Conservation (phyloP, 2,113 vertebrate species). For the Neolamprologus cancellatus region DNA sequence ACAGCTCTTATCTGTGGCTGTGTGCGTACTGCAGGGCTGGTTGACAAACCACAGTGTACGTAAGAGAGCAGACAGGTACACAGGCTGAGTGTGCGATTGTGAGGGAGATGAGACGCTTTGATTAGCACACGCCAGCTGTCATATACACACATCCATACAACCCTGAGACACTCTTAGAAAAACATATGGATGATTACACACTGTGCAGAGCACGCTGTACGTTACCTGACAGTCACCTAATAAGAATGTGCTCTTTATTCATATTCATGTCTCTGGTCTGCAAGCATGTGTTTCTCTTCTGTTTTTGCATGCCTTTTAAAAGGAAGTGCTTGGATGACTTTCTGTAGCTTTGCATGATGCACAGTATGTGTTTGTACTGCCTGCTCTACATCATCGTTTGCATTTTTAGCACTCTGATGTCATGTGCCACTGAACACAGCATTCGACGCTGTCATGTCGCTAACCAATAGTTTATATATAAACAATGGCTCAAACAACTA, state of each 20-base stretch:
- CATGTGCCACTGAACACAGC: neutral
- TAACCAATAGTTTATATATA: neutral
- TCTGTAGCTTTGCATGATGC: neutral
- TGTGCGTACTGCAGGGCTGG: slow-evolving; percentile 15
- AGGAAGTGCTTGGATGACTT: neutral
- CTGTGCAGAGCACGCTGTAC: neutral
- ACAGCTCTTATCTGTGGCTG: slow-evolving; percentile 41
- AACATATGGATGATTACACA: neutral
- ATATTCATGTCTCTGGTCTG: neutral
- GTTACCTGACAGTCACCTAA: neutral
- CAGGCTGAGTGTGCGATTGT: slow-evolving; percentile 24
- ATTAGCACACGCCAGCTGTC: slow-evolving; percentile 24
- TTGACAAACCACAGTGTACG: slow-evolving; percentile 54
- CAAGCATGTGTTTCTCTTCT: neutral
- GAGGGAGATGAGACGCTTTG: slow-evolving; percentile 9
- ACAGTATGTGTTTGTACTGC: neutral
- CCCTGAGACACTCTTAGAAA: neutral
- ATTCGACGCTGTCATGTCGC: neutral
- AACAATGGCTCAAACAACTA: neutral
- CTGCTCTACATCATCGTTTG: neutral
- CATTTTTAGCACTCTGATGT: neutral
- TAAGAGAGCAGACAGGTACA: slow-evolving; percentile 35
- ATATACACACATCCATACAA: neutral
- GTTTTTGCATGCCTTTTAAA: neutral
- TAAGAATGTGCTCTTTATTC: neutral